Base-by-base conservation (phyloP, 2,113 vertebrate species). In the Calidris pugnax region DNA sequence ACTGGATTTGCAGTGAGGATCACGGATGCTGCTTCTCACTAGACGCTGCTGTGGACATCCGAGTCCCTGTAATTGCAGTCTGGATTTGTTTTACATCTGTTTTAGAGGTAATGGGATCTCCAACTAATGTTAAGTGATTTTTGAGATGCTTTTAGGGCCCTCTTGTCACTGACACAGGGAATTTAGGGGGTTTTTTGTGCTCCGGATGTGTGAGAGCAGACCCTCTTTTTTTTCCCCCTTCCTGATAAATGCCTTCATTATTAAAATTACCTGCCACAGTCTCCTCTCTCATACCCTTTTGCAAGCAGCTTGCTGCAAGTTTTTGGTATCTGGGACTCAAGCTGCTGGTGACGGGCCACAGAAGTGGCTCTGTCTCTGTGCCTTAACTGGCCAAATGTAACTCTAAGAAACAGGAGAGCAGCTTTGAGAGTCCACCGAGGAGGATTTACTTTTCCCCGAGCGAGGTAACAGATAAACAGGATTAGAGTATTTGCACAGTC, bases 401-500 rank as follows among this genome's bases (percentile, higher is more conserved):
- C 47, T 71, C 55, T 45, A 71, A 77, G 16, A 26, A 84, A 71
- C 8, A 64, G 48, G 22, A 87, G 20, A 80, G 26, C 23, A 19
- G 33, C 32, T 96, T 68, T 64, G 62, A 72, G 53, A 85, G 47
- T 59, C 77, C 66, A 33, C 24, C 26, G 45, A 75, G 62, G 57
- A 87, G 62, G 57, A 87, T 76, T 85, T 89, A 37, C 37, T 92
- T 94, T 94, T 85, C 69, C 77, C 73, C 62, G 35, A 84, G 53
- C 90, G 66, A 91, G 51, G 78, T 20, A 93, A 84, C 86, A 82
- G 90, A 89, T 92, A 97, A 97, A 93, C 53, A 85, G 86, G 83
- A 96, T 96, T 96, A 92, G 56, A 90, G 64, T 93, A 95, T 95
- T 95, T 95, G 74, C 75, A 88, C 22, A 82, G 79, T 89, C 74